These are phyloP conservation scores for Anser brachyrhynchus DNA, from an alignment of 2,113 vertebrate species.

Conservation along the genomic window DNA sequence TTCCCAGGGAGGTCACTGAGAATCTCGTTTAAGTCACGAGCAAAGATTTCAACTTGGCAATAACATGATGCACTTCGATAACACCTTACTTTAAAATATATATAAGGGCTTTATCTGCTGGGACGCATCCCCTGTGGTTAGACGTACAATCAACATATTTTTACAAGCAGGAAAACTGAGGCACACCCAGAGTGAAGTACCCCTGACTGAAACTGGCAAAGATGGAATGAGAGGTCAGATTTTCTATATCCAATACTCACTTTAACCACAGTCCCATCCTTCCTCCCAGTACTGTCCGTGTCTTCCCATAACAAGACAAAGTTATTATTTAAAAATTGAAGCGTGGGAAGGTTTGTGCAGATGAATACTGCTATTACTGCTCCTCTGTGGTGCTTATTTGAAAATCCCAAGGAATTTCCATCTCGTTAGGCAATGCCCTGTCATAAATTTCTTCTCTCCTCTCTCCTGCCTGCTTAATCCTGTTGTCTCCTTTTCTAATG, in stretches of 20 bases:
- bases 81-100: not conserved
- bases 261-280: conserved; percentile 26
- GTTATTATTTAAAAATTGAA: conserved; percentile 49
- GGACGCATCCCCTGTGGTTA: not conserved
- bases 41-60: conserved; percentile 30
- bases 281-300: not conserved
- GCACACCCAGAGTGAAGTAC: not conserved
- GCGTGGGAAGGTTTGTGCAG: conserved; percentile 40
- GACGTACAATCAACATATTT: not conserved
- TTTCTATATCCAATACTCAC: conserved; percentile 25
- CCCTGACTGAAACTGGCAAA: conserved; percentile 7
- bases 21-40: conserved; percentile 41
- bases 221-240: conserved; percentile 20
- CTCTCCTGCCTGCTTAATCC: conserved; percentile 30
- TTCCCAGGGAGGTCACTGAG: conserved; percentile 6
- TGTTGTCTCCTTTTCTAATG: conserved; percentile 38
- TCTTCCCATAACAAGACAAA: conserved; percentile 36
- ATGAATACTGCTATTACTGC: conserved; percentile 3
- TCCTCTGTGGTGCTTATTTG: conserved; percentile 27
- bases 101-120: not conserved
- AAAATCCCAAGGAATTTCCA: conserved; percentile 53
- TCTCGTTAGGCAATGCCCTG: conserved; percentile 48
- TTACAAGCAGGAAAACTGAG: conserved; percentile 42
- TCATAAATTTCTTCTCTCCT: conserved; percentile 48
- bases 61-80: not conserved